Base-by-base conservation (phyloP, 2,113 vertebrate species). In the Enhydra lutris region DNA sequence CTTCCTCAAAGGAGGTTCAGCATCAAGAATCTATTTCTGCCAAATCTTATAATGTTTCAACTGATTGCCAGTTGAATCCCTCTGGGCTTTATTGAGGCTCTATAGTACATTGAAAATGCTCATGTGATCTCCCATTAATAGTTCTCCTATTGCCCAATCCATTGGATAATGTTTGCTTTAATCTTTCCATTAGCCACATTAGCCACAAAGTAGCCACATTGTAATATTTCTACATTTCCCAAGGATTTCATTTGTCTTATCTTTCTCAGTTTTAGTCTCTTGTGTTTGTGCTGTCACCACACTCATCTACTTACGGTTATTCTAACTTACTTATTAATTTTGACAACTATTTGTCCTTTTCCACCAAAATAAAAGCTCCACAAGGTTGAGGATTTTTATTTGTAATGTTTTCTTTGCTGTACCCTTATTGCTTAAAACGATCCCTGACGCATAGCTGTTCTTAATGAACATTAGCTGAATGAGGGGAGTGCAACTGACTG, bases 401-500 rank as follows among this genome's bases (percentile, higher is more conserved):
- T 39, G 1, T 23, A 31, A 2, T 59, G 6, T 74, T 96, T 88
- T 74, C 55, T 31, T 42, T 73, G 74, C 26, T 81, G 3, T 45
- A 11, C 0, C 13, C 13, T 81, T 4, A n/a, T 65, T 47, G n/a
- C 17, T 29, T 82, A 57, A 81, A 95, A 65, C 31, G 57, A 74
- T 82, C 13, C 1, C 17, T 9, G n/a, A 23, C 4, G 12, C n/a
- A 26, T 11, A 87, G 7, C 2, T 13, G 0, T 18, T 45, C 6
- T 88, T 47, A n/a, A 3, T 23, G 9, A 61, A 26, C 39, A 50
- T 50, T 61, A 61, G 39, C 34, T 73, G 13, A 82, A 50, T 73
- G 5, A 89, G 47, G 3, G 1, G 47, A 67, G 11, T 24, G 12
- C 34, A 47, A 63, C 34, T 42, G 42, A 89, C 50, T 13, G 5